Base-by-base conservation (phyloP, 1,140 invertebrate genomes). In the Theocolax elegans region DNA sequence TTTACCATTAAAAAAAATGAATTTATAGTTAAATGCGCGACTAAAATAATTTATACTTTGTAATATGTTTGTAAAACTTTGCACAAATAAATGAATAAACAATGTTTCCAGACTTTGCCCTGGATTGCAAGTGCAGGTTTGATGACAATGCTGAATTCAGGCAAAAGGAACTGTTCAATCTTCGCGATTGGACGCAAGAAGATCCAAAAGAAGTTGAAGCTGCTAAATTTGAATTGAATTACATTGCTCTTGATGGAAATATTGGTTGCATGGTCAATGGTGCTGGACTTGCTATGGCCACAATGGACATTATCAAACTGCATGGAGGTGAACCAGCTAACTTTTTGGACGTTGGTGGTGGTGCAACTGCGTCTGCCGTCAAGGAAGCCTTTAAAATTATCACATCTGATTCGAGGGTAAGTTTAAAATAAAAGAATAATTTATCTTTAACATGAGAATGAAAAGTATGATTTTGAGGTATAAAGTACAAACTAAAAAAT, bases 221-320 rank as follows among this genome's bases (percentile, higher is more conserved):
- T 17, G 92, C 94, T 10, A 94, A 96, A 80, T 93, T 91, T 75
- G 95, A 97, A 79, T 87, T 99, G 40, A 99, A 99, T 85, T 99
- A 99, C 84, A 98, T 99, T 84, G 94, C 95, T 35, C 89, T 99
- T 21, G 96, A 98, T 86, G 97, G 97, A 67, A 94, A 90, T 72
- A 92, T 93, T 76, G 91, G 87, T 1, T 93, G 92, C 73, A 89
- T 94, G 87, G 97, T 99, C 0, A 99, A 99, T 87, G 97, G 97
- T 21, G 97, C 97, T 73, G 97, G 97, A 25, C 86, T 99, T n/a
- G 97, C 97, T 8, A 99, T 99, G 97, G 97, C 96, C 27, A 98
- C 96, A n/a, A 97, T 98, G 96, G 96, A 98, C 78, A 96, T 98
- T 35, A 97, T 98, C 46, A 96, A 95, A 80, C 84, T 97, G 1